These are phyloP conservation scores for Tonatia bakeri DNA, from an alignment of 2,113 vertebrate genomes.

Conservation along the genomic window DNA sequence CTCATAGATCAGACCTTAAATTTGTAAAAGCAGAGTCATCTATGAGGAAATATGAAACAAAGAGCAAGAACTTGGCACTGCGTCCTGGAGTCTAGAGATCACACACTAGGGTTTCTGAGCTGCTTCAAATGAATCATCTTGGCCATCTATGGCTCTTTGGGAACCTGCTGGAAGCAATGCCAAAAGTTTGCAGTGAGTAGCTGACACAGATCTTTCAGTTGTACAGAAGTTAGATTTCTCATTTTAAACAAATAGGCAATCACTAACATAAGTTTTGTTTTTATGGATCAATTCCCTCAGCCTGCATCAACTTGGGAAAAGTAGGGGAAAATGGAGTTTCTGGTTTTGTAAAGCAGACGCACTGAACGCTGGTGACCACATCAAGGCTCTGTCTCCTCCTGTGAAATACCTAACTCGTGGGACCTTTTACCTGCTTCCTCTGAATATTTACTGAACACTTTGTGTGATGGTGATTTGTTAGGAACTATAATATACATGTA, in stretches of 20 bases:
- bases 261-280: neutral
- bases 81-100: neutral
- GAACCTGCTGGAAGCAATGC: neutral
- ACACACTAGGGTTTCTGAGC: rapidly evolving
- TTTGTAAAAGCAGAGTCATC: neutral
- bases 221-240: neutral
- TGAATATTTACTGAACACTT: neutral
- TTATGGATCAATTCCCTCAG: neutral
- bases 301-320: neutral
- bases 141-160: neutral
- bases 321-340: neutral
- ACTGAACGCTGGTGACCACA: neutral
- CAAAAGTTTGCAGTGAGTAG: neutral
- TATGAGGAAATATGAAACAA: neutral
- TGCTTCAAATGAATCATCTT: neutral
- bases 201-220: neutral
- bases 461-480: neutral
- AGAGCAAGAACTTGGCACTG: neutral
- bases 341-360: neutral
- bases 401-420: neutral
- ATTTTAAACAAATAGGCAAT: neutral
- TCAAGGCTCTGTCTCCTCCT: neutral
- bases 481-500: neutral
- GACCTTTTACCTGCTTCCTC: neutral
- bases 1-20: neutral